Evolutionary conservation across 2,113 vertebrate species (phyloP).

Genomic region (Phalacrocorax pelagicus): DNA sequence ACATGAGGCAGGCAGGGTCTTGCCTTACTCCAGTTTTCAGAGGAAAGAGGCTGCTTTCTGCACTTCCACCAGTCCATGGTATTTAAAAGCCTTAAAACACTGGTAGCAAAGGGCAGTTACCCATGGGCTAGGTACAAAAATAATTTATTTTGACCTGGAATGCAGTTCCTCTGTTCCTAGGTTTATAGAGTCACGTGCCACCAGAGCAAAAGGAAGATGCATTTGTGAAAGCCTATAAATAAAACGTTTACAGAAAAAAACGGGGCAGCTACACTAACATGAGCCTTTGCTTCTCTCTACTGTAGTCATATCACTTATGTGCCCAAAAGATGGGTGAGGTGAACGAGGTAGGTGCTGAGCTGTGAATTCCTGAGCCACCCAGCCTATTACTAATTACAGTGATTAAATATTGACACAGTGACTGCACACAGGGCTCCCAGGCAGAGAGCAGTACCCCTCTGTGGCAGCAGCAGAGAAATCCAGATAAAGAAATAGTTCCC

Average conservation of each 20-base stretch:
- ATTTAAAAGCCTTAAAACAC: not conserved
- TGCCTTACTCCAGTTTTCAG: not conserved
- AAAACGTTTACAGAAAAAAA: not conserved
- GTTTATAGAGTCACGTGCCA: not conserved
- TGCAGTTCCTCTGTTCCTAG: not conserved
- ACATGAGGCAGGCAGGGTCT: not conserved
- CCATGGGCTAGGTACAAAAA: not conserved
- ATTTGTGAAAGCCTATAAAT: not conserved
- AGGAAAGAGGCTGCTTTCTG: not conserved
- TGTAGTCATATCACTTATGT: fast-evolving
- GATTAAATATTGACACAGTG: constrained; percentile 61
- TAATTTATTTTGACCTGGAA: not conserved
- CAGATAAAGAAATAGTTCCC: not conserved
- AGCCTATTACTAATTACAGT: constrained; percentile 49
- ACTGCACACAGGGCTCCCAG: constrained; percentile 24
- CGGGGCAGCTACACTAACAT: not conserved
- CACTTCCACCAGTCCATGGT: not conserved
- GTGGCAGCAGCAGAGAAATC: not conserved
- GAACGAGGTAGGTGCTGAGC: constrained; percentile 2
- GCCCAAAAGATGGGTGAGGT: not conserved
- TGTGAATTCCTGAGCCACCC: constrained; percentile 46
- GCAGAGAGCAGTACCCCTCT: not conserved
- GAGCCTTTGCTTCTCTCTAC: not conserved
- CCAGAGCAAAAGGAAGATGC: not conserved
- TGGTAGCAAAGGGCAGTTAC: not conserved